Base-by-base conservation (phyloP, 1,140 invertebrate genomes). In the Adelges cooleyi region DNA sequence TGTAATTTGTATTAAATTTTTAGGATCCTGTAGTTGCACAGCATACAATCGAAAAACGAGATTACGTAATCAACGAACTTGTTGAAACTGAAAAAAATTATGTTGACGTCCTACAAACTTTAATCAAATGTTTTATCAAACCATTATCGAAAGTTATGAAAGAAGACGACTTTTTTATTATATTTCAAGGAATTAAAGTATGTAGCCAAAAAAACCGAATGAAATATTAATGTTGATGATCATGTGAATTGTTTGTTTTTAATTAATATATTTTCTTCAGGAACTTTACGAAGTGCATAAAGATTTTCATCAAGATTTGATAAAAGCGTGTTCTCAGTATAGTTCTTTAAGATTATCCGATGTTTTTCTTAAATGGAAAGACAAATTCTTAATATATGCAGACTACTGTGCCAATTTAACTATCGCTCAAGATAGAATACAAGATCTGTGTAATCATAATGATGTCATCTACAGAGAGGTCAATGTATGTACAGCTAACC, bases 71-170 rank as follows among this genome's bases (percentile, higher is more conserved):
- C 67, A 86, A 92, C 71, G 95, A 99, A 76, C 78, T 99, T 4
- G 82, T 97, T 13, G 93, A 97, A 75, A 98, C 95, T 0, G 95
- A 99, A 76, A 88, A 86, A 67, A 98, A 98, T 77, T 99, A 98
- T 74, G 85, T 96, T 18, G 90, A 95, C 70, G 95, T 95, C 38
- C 78, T 99, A 17, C 83, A 83, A 70, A 95, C 92, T 77, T 82
- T 98, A 42, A 84, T 88, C 59, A 82, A 82, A 66, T 84, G 89
- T 74, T 95, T 92, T 71, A 83, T 89, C 71, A 78, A 81, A 66
- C 89, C 89, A 15, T 76, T 97, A n/a, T 81, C 82, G 65, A 77
- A 79, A 44, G 74, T 84, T 40, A 74, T 97, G 54, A 82, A 81
- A 68, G 76, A 81, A n/a, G 83, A 89, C 52, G 88, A 94, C 69